A percentile compares a stretch with the other conserved stretches of the same genome.
These are phyloP conservation scores for Stichodactyla helianthus DNA, from an alignment of 64 coral and sea anemone genomes.

Conservation along the genomic window DNA sequence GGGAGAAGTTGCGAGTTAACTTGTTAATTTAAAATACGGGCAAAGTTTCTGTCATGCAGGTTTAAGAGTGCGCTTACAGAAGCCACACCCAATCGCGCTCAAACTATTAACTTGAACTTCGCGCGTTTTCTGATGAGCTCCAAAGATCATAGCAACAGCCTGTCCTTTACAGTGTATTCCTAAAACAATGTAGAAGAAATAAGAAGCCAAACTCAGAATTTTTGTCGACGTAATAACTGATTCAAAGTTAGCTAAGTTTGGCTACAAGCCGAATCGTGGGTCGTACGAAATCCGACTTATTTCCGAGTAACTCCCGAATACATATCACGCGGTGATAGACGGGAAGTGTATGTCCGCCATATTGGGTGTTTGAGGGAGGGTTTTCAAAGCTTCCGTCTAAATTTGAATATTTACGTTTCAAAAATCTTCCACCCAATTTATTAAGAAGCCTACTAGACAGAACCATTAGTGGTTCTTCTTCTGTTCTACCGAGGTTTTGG, in stretches of 20 bases:
- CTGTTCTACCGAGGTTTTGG: background rate
- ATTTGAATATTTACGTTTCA: background rate
- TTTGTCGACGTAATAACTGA: too few species aligned
- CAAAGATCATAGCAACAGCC: too few species aligned
- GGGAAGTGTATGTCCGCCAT: slow-evolving; percentile 10
- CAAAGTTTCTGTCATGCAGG: too few species aligned
- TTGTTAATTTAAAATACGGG: too few species aligned
- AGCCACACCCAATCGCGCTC: background rate
- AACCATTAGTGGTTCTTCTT: slow-evolving; percentile 61
- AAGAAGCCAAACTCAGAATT: background rate
- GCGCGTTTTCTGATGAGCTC: too few species aligned
- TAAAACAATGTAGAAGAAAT: background rate
- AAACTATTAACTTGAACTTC: too few species aligned
- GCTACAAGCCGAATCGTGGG: background rate
- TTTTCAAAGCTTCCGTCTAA: background rate
- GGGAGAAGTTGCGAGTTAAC: too few species aligned
- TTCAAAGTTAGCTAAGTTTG: too few species aligned
- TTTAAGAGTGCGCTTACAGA: too few species aligned
- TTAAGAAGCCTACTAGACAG: background rate
- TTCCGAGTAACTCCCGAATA: background rate
- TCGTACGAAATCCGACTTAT: background rate
- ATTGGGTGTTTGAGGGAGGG: slow-evolving; percentile 29
- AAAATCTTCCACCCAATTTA: background rate
- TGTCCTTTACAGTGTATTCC: too few species aligned
- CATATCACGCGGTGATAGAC: background rate